Evolutionary conservation across 2,113 vertebrate genomes (phyloP).

Genomic region (Podarcis muralis): DNA sequence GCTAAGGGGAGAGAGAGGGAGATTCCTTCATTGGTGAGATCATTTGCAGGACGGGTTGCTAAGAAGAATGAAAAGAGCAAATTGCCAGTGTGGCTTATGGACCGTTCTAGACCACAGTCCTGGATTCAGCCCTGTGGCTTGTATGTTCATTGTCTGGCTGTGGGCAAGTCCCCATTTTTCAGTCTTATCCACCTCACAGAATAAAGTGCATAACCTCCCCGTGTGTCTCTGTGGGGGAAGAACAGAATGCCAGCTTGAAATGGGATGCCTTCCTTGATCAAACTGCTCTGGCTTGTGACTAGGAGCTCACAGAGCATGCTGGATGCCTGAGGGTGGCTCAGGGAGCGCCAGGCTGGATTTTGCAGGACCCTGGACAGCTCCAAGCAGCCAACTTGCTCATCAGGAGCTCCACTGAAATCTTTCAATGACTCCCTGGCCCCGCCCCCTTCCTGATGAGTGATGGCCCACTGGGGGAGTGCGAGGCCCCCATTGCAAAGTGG

Average conservation of each 20-base stretch:
- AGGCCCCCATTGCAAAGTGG: not conserved
- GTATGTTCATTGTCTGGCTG: too few species aligned
- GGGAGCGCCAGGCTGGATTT: not conserved
- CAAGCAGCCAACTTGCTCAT: not conserved
- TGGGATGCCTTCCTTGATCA: too few species aligned
- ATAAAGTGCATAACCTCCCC: not conserved
- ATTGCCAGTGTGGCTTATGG: too few species aligned
- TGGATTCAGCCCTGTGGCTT: too few species aligned
- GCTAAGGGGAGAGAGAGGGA: not conserved
- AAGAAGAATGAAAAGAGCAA: not conserved
- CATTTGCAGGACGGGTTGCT: not conserved
- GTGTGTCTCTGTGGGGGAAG: not conserved
- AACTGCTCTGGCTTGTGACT: too few species aligned
- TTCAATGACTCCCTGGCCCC: not conserved
- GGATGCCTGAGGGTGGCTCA: not conserved
- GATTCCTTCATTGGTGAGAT: too few species aligned
- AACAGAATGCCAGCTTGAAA: not conserved
- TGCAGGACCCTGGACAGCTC: conserved; percentile 9
- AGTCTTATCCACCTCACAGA: not conserved
- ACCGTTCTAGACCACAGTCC: not conserved
- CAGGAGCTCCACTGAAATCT: not conserved
- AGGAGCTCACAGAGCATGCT: too few species aligned
- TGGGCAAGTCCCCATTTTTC: too few species aligned
- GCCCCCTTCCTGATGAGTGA: too few species aligned
- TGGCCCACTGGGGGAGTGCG: not conserved